Evolutionary conservation across 2,888 invertebrate genomes (phyloP).

Genomic region (Drosophila mercatorum): DNA sequence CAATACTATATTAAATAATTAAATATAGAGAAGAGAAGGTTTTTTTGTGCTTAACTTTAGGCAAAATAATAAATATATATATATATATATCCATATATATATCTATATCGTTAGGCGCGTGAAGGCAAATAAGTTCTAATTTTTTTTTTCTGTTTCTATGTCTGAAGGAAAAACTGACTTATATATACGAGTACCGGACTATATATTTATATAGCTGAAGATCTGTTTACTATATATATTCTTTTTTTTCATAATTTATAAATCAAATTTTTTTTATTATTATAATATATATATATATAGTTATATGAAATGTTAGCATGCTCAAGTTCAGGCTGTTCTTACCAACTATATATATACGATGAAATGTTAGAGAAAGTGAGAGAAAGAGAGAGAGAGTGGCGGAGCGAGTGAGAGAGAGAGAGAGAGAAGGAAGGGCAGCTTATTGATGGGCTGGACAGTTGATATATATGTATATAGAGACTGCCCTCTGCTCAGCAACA

Average conservation of each 20-base stretch:
- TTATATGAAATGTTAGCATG: slow-evolving; percentile 42
- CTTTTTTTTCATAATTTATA: slow-evolving; percentile 76
- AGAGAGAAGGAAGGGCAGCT: not conserved
- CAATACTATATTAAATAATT: slow-evolving; percentile 39
- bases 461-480: too few species aligned
- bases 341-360: slow-evolving; percentile 50
- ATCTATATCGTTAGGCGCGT: slow-evolving; percentile 45
- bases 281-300: slow-evolving; percentile 31
- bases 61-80: slow-evolving; percentile 42
- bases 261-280: slow-evolving; percentile 65
- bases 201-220: slow-evolving; percentile 70
- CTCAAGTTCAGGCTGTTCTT: slow-evolving; percentile 66
- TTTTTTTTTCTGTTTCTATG: slow-evolving; percentile 71
- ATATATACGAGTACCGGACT: slow-evolving; percentile 31
- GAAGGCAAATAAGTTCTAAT: slow-evolving; percentile 66
- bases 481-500: slow-evolving; percentile 1
- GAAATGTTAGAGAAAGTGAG: slow-evolving; percentile 7
- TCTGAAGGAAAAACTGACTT: slow-evolving; percentile 60
- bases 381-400: not conserved
- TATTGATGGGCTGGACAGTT: not conserved
- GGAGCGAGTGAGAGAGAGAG: not conserved
- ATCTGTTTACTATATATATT: slow-evolving; percentile 47
- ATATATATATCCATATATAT: slow-evolving; percentile 30
- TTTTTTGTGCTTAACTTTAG: slow-evolving; percentile 68
- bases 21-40: slow-evolving; percentile 28